Base-by-base conservation (phyloP, 2,888 invertebrate species). In the Notocelia uddmanniana region DNA sequence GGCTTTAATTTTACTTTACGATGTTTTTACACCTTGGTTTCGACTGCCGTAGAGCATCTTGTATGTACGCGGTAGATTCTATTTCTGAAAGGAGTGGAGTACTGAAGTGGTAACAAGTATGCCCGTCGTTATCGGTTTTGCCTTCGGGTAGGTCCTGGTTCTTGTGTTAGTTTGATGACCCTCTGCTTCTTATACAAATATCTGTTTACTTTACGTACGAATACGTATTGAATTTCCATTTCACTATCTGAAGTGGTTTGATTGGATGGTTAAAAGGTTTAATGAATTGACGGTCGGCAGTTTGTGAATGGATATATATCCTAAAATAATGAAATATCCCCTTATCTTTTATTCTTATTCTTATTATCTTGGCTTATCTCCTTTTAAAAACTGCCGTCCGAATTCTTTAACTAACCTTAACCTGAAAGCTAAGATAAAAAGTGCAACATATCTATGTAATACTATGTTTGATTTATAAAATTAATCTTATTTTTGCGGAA, bases 1-100 rank as follows among this genome's bases (percentile, higher is more conserved):
- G 58, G 77, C 76, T 79, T 79, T 76, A 79, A 81, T 83, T 78
- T 75, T 73, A 73, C 80, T 88, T 88, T 82, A 89, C 80, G 83
- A 83, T 90, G 91, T 90, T 91, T 90, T 82, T 87, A 83, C 90
- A 91, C 81, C 79, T 85, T 83, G 76, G 80, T 77, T 74, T 79
- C 76, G 77, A 71, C 57, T 64, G 34, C 31, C 31, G 50, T 19
- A 23, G n/a, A 50, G n/a, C 37, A 50, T 58, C 34, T 54, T 50
- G 48, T 50, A 55, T 55, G 50, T 60, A 54, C 2, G 60, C 45
- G 60, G 55, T 55, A 34, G 37, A 3, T 54, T 72, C 72, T 72
- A 72, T 72, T 72, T 72, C 21, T 57, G 68, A 68, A 54, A 50
- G 52, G 55, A 68, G 72, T 68, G 62, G 57, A 67, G 45, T n/a